A percentile compares a stretch with the other conserved stretches of the same genome.
Evolutionary conservation across 2,113 vertebrate species (phyloP).

Genomic region (Cisticola juncidis): DNA sequence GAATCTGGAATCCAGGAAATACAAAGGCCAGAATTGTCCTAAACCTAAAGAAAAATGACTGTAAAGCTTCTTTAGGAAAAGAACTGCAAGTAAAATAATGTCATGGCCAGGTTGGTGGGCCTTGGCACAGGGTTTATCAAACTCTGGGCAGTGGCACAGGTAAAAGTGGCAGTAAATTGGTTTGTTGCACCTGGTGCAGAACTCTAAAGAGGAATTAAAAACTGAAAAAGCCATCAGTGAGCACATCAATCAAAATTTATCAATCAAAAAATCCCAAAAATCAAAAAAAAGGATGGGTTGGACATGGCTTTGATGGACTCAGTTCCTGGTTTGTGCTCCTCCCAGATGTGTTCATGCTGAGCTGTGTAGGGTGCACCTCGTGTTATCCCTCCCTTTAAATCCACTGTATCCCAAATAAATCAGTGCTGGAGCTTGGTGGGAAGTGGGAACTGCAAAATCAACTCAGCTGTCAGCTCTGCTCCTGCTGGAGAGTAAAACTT

Average conservation of each 20-base stretch:
- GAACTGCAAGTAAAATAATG: neutral
- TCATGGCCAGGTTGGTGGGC: too few species aligned
- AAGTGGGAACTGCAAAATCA: neutral
- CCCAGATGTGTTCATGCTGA: neutral
- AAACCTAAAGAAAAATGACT: neutral
- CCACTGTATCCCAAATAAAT: neutral
- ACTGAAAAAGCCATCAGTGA: neutral
- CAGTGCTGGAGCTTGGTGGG: neutral
- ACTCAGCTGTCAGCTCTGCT: neutral
- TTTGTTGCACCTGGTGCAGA: neutral
- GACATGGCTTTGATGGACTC: neutral
- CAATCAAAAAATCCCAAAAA: too few species aligned
- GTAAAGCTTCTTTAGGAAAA: neutral
- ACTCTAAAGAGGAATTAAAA: neutral
- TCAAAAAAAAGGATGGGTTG: neutral
- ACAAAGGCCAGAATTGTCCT: neutral
- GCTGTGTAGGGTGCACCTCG: neutral
- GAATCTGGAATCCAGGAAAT: neutral
- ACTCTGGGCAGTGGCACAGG: neutral
- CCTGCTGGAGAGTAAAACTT: neutral
- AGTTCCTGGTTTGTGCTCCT: neutral
- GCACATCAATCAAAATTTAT: too few species aligned
- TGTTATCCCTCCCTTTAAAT: neutral
- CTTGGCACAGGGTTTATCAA: neutral
- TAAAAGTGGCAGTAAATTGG: neutral